phyloP scores from a whole-genome alignment of 1,140 invertebrate genomes.

The Harpegnathos saltator region DNA sequence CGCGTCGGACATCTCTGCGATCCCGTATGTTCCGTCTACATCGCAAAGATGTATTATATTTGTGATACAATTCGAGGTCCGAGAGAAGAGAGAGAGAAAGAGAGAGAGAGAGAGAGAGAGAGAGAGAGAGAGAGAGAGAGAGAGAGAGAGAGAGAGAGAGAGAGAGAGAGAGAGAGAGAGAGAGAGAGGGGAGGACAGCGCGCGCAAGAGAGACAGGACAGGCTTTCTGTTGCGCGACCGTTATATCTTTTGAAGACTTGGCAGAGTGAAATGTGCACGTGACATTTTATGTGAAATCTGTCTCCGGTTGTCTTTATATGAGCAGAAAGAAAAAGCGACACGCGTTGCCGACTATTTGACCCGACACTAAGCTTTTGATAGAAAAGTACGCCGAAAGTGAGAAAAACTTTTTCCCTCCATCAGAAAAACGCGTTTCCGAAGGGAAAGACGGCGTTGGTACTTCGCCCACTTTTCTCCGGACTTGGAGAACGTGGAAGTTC shows the following conservation, averaged over 20 bases:
- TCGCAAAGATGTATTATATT: conserved; percentile 52
- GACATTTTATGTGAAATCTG: conserved; percentile 31
- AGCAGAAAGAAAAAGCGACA: conserved; percentile 9
- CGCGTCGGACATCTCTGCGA: conserved; percentile 38
- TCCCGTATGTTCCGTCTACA: conserved; percentile 43
- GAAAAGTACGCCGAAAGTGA: conserved; percentile 8
- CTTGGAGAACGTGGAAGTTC: conserved; percentile 21
- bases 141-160: too few species aligned
- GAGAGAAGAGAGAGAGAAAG: conserved; percentile 27
- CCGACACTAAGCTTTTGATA: conserved; percentile 37
- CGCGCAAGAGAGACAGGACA: too few species aligned
- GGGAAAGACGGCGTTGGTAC: conserved; percentile 17
- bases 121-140: too few species aligned
- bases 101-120: too few species aligned
- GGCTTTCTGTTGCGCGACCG: conserved; percentile 5
- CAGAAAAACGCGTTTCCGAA: conserved; percentile 22
- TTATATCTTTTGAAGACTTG: conserved; percentile 43
- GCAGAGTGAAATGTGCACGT: conserved; percentile 18
- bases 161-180: too few species aligned
- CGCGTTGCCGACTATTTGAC: conserved; percentile 37
- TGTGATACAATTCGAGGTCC: conserved; percentile 44
- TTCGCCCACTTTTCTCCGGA: conserved; percentile 1
- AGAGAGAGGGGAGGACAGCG: too few species aligned
- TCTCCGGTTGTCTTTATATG: not conserved
- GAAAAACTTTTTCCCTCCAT: conserved; percentile 11